These are phyloP conservation scores for Lasioglossum morio DNA, from an alignment of 2,888 invertebrate species.

Conservation along the genomic window DNA sequence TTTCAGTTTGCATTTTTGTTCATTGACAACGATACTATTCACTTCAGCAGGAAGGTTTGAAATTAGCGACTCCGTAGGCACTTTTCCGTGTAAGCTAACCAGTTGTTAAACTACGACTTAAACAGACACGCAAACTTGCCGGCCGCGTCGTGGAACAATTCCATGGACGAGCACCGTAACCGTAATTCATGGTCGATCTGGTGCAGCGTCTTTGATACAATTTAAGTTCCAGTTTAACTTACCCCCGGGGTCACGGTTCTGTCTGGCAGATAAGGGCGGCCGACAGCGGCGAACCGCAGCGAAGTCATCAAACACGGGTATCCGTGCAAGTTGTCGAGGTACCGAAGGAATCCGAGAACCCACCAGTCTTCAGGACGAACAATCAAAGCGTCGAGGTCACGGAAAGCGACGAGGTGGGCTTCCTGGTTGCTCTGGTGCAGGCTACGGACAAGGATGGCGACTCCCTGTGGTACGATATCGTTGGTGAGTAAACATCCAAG, in stretches of 20 bases:
- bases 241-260: slow-evolving; percentile 27
- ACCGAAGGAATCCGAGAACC: slow-evolving; percentile 87
- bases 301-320: slow-evolving; percentile 91
- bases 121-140: not conserved
- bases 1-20: no score
- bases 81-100: not conserved
- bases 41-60: no score
- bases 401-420: slow-evolving; percentile 94
- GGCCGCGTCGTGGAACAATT: not conserved
- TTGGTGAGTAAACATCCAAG: slow-evolving; percentile 87
- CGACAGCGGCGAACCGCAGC: slow-evolving; percentile 91
- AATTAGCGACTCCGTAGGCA: no score
- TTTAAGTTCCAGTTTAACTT: slow-evolving; percentile 41
- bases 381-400: slow-evolving; percentile 91
- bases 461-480: slow-evolving; percentile 95
- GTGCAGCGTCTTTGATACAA: slow-evolving; percentile 15
- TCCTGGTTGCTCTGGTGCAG: slow-evolving; percentile 93
- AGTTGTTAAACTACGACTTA: not conserved
- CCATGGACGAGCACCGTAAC: not conserved
- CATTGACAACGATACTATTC: no score
- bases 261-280: slow-evolving; percentile 90
- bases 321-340: slow-evolving; percentile 89
- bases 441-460: slow-evolving; percentile 95
- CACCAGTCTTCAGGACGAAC: slow-evolving; percentile 88
- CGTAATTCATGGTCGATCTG: slow-evolving; percentile 18